These are phyloP conservation scores for Listrodromus nycthemerus DNA, from an alignment of 2,888 invertebrate species.

Conservation along the genomic window DNA sequence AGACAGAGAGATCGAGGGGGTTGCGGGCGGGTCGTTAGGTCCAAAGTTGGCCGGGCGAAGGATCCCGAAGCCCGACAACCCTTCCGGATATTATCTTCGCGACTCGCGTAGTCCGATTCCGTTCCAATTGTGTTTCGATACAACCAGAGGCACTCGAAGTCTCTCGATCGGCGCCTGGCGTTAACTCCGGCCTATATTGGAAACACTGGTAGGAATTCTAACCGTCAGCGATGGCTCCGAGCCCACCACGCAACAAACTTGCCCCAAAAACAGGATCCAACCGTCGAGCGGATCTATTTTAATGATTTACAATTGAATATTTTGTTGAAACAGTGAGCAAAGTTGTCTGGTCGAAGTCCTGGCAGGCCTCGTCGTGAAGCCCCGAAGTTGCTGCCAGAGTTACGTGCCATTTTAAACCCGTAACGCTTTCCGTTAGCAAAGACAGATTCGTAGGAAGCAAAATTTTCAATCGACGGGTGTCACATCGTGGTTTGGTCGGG, in stretches of 20 bases:
- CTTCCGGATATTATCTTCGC: slow-evolving; percentile 75
- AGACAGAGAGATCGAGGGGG: slow-evolving; percentile 57
- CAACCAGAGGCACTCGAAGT: slow-evolving; percentile 58
- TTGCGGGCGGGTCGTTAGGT: slow-evolving; percentile 72
- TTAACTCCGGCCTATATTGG: slow-evolving; percentile 23
- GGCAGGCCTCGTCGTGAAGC: no score
- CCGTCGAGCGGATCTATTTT: neutral
- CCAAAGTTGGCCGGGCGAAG: slow-evolving; percentile 72
- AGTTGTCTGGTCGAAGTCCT: no score
- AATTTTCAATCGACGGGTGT: no score
- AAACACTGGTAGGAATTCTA: neutral
- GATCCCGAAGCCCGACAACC: slow-evolving; percentile 39
- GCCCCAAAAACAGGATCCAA: neutral
- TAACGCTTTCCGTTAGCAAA: no score
- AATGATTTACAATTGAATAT: neutral
- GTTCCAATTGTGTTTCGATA: slow-evolving; percentile 80
- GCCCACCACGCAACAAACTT: neutral
- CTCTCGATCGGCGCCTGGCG: slow-evolving; percentile 43
- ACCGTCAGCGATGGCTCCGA: slow-evolving; percentile 47
- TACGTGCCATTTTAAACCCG: no score
- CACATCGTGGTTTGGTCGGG: no score
- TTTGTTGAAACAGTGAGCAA: no score
- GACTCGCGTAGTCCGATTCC: slow-evolving; percentile 72
- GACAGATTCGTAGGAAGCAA: no score
- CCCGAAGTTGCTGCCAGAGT: no score